Percentiles rank a stretch among this genome's conserved stretches.
These are phyloP conservation scores for Tipula vernalis DNA, from an alignment of 2,888 invertebrate genomes.

Conservation along the genomic window DNA sequence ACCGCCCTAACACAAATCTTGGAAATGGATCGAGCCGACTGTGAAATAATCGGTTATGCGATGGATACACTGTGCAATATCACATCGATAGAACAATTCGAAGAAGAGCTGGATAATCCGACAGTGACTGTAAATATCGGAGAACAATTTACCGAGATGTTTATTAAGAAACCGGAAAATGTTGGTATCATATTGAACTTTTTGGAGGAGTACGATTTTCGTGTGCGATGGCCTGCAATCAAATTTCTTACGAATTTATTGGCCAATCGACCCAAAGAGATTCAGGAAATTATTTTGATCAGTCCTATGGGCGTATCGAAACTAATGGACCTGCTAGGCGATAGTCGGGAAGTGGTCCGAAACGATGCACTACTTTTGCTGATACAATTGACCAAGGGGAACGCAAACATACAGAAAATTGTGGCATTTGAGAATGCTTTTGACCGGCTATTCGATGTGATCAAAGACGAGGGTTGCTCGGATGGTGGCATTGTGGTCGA, in stretches of 20 bases:
- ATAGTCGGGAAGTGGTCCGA: constrained; percentile 87
- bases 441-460: constrained; percentile 86
- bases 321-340: constrained; percentile 89
- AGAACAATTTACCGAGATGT: constrained; percentile 94
- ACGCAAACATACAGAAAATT: constrained; percentile 97
- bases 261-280: constrained; percentile 71
- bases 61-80: constrained; percentile 88
- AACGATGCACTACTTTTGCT: constrained; percentile 88
- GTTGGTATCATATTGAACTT: constrained; percentile 68
- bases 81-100: constrained; percentile 66
- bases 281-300: constrained; percentile 75
- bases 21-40: constrained; percentile 77
- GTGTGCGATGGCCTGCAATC: constrained; percentile 82
- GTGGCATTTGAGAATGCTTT: constrained; percentile 99
- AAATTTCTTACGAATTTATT: constrained; percentile 80
- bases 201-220: constrained; percentile 90
- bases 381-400: constrained; percentile 76
- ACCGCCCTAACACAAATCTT: constrained; percentile 66
- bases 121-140: constrained; percentile 60
- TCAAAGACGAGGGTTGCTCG: constrained; percentile 79
- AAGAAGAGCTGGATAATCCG: constrained; percentile 63
- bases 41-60: constrained; percentile 84
- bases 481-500: constrained; percentile 97
- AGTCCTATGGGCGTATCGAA: constrained; percentile 97
- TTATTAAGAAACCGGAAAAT: constrained; percentile 79